Base-by-base conservation (phyloP, 2,797 vertebrate genomes). In the Chanos chanos region DNA sequence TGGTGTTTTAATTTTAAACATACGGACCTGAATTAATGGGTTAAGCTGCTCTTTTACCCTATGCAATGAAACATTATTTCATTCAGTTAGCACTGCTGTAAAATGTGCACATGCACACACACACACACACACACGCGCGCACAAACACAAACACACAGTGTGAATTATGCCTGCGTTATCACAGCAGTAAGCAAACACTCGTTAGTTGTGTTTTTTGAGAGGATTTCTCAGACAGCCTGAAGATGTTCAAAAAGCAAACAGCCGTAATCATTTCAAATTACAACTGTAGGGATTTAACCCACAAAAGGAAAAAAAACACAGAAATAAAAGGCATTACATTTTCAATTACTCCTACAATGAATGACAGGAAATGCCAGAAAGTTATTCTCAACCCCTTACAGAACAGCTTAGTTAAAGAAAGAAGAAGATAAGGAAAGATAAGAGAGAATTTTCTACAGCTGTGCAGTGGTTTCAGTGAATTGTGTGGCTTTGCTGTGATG, bases 241-340 rank as follows among this genome's bases (percentile, higher is more conserved):
- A n/a, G n/a, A n/a, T n/a, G n/a, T n/a, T n/a, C n/a, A n/a, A n/a
- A n/a, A n/a, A n/a, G n/a, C n/a, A n/a, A n/a, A n/a, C n/a, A n/a
- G n/a, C n/a, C n/a, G n/a, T n/a, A n/a, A n/a, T n/a, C n/a, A 15
- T 7, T 1, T 9, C 36, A 36, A 36, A 51, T 51, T 51, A 51
- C 51, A 51, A 24, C 51, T 51, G 36, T 10, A 21, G 50, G 5
- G 53, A 53, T 12, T 19, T 39, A 53, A 53, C 53, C 22, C 39
- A 53, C 13, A 12, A 27, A 50, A 53, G 39, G 34, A 53, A 39
- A 53, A 39, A 9, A 13, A 1, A 8, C 13, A 4, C 1, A 27
- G n/a, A n/a, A n/a, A n/a, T n/a, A 53, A 36, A 53, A 39, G 9
- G 13, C 34, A 4, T 53, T 53, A 53, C 15, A 18, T 27, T 53